phyloP scores from a whole-genome alignment of 2,797 vertebrate genomes.

The Caiman crocodilus region DNA sequence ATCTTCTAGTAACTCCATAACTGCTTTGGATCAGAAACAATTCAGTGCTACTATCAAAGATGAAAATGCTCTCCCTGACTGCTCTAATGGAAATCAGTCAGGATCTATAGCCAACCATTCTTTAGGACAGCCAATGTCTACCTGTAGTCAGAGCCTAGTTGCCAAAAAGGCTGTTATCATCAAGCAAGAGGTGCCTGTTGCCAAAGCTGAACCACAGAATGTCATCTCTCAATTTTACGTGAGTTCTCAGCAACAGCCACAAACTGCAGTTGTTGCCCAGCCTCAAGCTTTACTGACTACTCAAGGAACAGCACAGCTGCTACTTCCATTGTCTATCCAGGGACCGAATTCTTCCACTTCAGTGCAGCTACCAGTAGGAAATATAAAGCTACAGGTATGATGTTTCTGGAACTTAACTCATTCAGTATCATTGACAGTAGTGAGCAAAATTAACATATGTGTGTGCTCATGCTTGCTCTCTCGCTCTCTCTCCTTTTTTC shows the following conservation, averaged over 20 bases:
- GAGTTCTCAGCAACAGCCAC: slow-evolving; percentile 84
- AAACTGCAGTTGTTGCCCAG: slow-evolving; percentile 80
- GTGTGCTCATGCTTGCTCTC: too few relatives aligned
- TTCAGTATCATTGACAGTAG: neutral
- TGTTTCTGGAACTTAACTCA: neutral
- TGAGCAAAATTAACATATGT: too few relatives aligned
- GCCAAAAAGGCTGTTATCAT: slow-evolving; percentile 83
- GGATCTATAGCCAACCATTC: slow-evolving; percentile 58
- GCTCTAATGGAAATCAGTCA: slow-evolving; percentile 70
- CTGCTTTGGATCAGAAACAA: slow-evolving; percentile 66
- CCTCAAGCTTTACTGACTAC: slow-evolving; percentile 86
- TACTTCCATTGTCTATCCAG: slow-evolving; percentile 89
- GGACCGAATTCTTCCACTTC: slow-evolving; percentile 80
- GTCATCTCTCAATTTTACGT: slow-evolving; percentile 82
- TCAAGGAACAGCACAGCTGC: slow-evolving; percentile 84
- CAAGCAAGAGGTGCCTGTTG: slow-evolving; percentile 86
- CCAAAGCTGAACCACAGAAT: slow-evolving; percentile 77
- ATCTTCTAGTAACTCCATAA: slow-evolving; percentile 58
- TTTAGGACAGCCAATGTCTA: slow-evolving; percentile 74
- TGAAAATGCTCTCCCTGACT: slow-evolving; percentile 80
- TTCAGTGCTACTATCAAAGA: slow-evolving; percentile 82
- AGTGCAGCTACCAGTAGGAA: slow-evolving; percentile 85
- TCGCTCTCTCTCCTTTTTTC: neutral
- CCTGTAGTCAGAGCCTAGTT: slow-evolving; percentile 77
- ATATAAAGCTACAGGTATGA: slow-evolving; percentile 87